Base-by-base conservation (phyloP, 2,797 vertebrate species). In the Liparis tanakae region DNA sequence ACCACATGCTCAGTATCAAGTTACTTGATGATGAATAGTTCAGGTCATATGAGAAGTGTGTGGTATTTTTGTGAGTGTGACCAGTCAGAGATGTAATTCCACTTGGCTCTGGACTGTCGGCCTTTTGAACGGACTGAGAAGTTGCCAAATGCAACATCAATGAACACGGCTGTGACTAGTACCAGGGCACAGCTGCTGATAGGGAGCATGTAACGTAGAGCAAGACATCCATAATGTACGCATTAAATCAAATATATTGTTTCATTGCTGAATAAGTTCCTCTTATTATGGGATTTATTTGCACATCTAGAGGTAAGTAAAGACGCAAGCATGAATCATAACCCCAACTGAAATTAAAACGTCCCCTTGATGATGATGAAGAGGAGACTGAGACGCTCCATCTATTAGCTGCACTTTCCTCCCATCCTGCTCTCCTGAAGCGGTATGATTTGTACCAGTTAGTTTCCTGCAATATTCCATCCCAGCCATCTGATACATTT, bases 11-110 rank as follows among this genome's bases (percentile, higher is more conserved):
- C 51, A 63, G 79, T 80, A 37, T 85, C 65, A 72, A 73, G 75
- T 91, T 82, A 87, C 86, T 64, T 68, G 73, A 80, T 78, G 72
- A 34, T 69, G 86, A 85, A 91, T 87, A 84, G 80, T 65, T 81
- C 39, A 8, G 69, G 85, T 88, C 81, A 89, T 67, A 54, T 53
- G 87, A 88, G 85, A 71, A 13, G 63, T 4, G 18, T 37, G 59
- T 48, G 80, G 69, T 85, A 88, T 89, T 87, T 88, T 71, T 78
- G 74, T 77, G 64, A 71, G 82, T 46, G 68, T 53, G 76, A 82
- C 67, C 36, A 25, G 56, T 79, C 70, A 17, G 6, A 36, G 64
- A 55, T 69, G 46, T 79, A 81, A 86, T 77, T 83, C 84, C 76
- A 60, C 76, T 78, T 80, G 74, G 72, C 82, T 87, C 80, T 77